Evolutionary conservation across 2,113 vertebrate species (phyloP).

Genomic region (Machaerirhynchus nigripectus): DNA sequence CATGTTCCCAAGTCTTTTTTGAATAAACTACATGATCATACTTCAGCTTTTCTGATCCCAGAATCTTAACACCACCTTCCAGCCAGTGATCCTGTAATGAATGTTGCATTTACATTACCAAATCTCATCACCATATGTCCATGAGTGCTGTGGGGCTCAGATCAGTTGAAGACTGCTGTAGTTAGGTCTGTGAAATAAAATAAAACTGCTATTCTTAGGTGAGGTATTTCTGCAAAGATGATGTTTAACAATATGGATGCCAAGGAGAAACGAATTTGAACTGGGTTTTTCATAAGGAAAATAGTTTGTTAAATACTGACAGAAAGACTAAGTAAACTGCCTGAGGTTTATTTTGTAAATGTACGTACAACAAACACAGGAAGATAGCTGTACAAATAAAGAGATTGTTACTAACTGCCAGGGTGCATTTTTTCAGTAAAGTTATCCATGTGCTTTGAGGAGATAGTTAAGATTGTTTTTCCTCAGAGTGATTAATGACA

Average conservation of each 20-base stretch:
- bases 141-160: background rate
- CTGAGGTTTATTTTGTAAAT: background rate
- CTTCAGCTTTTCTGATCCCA: background rate
- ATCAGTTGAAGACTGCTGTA: background rate
- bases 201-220: background rate
- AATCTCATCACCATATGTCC: background rate
- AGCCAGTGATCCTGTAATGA: background rate
- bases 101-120: background rate
- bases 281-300: background rate
- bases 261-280: background rate
- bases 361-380: background rate
- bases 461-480: constrained; percentile 4
- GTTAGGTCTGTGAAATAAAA: background rate
- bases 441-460: background rate
- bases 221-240: background rate
- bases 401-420: background rate
- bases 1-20: background rate
- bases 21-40: background rate
- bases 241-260: background rate
- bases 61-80: constrained; percentile 5
- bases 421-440: background rate
- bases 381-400: background rate
- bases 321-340: background rate
- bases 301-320: background rate
- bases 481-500: background rate